Conservation (phyloP, 2,888 invertebrate species). For the Microplitis manilae region DNA sequence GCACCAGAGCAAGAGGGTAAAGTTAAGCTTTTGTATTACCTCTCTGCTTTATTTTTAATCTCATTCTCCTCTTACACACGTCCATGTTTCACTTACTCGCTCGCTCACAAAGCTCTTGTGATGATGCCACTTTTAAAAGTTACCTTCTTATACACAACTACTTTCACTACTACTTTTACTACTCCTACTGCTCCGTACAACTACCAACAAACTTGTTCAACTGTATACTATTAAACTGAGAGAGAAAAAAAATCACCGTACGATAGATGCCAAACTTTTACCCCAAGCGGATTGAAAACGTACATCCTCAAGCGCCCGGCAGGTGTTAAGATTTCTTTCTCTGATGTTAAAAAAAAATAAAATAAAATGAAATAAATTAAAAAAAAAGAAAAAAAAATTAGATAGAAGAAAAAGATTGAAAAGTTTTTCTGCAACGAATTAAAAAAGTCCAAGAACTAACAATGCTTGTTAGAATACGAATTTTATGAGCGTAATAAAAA, state of each 20-base stretch:
- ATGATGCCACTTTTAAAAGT: conserved; percentile 41
- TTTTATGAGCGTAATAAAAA: conserved; percentile 20
- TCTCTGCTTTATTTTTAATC: conserved; percentile 13
- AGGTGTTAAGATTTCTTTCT: conserved; percentile 41
- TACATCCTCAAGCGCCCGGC: conserved; percentile 38
- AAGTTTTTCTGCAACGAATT: conserved; percentile 32
- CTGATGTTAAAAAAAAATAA: conserved; percentile 15
- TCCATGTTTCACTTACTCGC: conserved; percentile 11
- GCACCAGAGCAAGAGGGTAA: conserved; percentile 93
- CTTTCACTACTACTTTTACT: conserved; percentile 8
- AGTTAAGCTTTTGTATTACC: conserved; percentile 29
- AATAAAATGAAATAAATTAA: not conserved
- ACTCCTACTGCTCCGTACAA: not conserved
- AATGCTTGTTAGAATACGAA: conserved; percentile 35
- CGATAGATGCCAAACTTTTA: conserved; percentile 31
- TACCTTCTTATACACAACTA: conserved; percentile 28
- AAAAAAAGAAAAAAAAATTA: not conserved
- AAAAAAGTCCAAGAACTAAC: conserved; percentile 37
- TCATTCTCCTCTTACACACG: conserved; percentile 7
- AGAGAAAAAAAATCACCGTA: not conserved
- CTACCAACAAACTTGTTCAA: conserved; percentile 8
- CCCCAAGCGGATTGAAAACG: conserved; percentile 39
- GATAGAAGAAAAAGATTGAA: not conserved
- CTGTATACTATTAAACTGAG: not conserved
- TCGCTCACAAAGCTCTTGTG: conserved; percentile 35